phyloP scores from a whole-genome alignment of 2,888 invertebrate genomes.

The Stenurella melanura region DNA sequence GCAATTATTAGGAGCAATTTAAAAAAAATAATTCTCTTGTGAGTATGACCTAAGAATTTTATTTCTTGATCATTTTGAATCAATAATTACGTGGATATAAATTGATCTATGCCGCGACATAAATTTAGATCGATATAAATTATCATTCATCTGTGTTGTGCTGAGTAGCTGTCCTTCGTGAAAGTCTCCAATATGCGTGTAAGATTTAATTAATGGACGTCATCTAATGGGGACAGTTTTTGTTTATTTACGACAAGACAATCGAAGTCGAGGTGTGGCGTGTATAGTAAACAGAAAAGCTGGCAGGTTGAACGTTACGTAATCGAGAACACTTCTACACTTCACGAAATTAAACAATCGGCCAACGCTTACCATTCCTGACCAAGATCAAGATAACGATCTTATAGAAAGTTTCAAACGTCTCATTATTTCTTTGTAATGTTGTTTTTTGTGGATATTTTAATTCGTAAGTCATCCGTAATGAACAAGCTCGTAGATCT shows the following conservation, averaged over 20 bases:
- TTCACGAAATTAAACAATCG: conserved; percentile 37
- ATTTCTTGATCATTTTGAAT: neutral
- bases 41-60: neutral
- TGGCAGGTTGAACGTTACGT: conserved; percentile 59
- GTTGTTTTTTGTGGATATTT: conserved; percentile 9
- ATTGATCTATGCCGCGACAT: conserved; percentile 45
- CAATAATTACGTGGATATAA: conserved; percentile 22
- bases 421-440: conserved; percentile 27
- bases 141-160: conserved; percentile 48
- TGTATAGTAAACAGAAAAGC: conserved; percentile 43
- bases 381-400: conserved; percentile 32
- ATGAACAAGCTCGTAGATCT: conserved; percentile 2
- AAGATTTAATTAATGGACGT: conserved; percentile 63
- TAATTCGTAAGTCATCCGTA: conserved; percentile 23
- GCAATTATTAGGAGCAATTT: too few relatives aligned
- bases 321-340: conserved; percentile 48
- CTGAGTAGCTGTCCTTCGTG: conserved; percentile 58
- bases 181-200: conserved; percentile 59
- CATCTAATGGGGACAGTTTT: conserved; percentile 66
- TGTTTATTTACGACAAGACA: conserved; percentile 65
- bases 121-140: conserved; percentile 50
- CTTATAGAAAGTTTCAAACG: conserved; percentile 33
- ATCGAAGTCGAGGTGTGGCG: conserved; percentile 62
- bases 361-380: conserved; percentile 32
- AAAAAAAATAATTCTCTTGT: neutral